Conservation (phyloP, 2,113 vertebrate genomes). For the Azemiops feae region DNA sequence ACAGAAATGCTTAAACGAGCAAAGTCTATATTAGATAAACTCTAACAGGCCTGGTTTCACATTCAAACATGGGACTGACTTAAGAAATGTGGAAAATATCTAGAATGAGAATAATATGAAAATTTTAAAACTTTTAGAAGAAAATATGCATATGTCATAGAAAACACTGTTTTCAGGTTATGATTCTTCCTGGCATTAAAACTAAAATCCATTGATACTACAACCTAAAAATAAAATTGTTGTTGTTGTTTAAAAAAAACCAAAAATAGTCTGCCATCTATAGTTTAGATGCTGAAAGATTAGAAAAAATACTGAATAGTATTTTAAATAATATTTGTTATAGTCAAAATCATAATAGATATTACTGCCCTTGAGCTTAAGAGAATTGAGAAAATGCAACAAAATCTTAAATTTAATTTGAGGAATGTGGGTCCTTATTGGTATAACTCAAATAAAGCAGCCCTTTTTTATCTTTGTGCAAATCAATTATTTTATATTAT, state of each 20-base stretch:
- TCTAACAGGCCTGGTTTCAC: neutral
- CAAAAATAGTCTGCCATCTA: neutral
- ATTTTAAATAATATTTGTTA: neutral
- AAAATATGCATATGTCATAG: neutral
- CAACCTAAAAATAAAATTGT: neutral
- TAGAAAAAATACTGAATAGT: neutral
- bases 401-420: neutral
- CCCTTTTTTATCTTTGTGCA: slow-evolving; percentile 17
- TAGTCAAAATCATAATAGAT: neutral
- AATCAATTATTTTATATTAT: neutral
- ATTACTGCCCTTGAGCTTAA: neutral
- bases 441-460: neutral
- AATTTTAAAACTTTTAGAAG: neutral
- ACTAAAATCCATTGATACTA: neutral
- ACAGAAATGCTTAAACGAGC: neutral
- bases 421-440: neutral
- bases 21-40: neutral
- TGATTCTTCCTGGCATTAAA: neutral
- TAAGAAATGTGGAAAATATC: neutral
- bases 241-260: neutral
- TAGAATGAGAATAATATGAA: neutral
- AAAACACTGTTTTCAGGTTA: neutral
- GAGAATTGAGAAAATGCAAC: neutral
- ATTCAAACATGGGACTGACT: neutral
- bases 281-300: neutral